Base-by-base conservation (phyloP, 2,888 invertebrate species). In the Congeria kusceri region DNA sequence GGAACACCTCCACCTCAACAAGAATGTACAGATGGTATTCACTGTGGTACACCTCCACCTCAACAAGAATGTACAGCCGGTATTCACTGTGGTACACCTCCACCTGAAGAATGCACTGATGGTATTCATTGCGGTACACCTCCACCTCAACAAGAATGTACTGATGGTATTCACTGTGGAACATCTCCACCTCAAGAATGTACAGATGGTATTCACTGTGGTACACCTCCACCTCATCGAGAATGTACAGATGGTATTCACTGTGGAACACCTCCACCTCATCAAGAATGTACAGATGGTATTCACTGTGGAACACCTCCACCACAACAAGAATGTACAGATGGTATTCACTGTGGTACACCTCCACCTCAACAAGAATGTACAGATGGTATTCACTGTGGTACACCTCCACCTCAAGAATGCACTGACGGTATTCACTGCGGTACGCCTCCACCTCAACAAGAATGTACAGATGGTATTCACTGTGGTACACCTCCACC, bases 361-460 rank as follows among this genome's bases (percentile, higher is more conserved):
- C 78, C 78, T 32, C 78, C 78, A 27, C 78, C 77, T 25, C 53
- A 59, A 65, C 25, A 64, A 28, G 27, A 47, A 49, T 83, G 83
- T 65, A 62, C 61, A 44, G 86, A 86, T 78, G 86, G 84, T n/a
- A 78, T 79, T 32, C 88, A 87, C 20, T 84, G 84, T 86, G 86
- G 84, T 0, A 86, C 84, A n/a, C 81, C 76, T 25, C 79, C 77
- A 44, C 80, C 82, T n/a, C 46, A 58, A 23, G 53, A 61, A 62
- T 79, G 79, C 27, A 44, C 62, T 18, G 79, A 79, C 74, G 80
- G 80, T n/a, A 73, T 74, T 13, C 80, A 81, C 27, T 81, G 80
- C 74, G 80, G 80, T 3, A 81, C 80, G 23, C 80, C 80, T 23
- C 77, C 76, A 25, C 73, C 67, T 53, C 69, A 71, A 59, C 65